Conservation (phyloP, 2,888 invertebrate genomes). For the Caenorhabditis sp. region DNA sequence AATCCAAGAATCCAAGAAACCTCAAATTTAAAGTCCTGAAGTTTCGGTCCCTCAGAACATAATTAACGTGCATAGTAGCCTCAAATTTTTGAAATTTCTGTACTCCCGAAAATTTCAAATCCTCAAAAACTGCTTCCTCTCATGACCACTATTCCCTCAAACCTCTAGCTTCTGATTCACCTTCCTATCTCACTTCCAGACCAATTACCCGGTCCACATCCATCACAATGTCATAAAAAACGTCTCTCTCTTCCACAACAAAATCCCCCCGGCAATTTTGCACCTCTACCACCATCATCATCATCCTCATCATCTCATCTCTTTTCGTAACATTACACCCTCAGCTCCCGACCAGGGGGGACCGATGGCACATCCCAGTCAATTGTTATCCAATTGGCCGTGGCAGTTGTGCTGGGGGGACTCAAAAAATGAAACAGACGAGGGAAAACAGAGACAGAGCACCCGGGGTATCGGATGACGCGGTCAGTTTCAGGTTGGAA, state of each 20-base stretch:
- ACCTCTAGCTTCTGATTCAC: background rate
- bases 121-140: no score
- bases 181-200: background rate
- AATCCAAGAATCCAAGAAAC: background rate
- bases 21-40: no score
- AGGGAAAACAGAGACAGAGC: background rate
- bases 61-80: no score
- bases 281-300: constrained; percentile 34
- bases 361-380: background rate
- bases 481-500: background rate
- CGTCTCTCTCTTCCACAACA: no score
- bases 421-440: background rate
- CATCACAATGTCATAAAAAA: constrained; percentile 25
- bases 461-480: constrained; percentile 8
- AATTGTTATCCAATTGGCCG: constrained; percentile 29
- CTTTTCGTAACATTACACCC: constrained; percentile 61
- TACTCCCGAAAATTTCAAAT: background rate
- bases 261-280: constrained; percentile 32
- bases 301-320: background rate
- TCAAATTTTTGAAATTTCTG: background rate
- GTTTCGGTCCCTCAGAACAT: no score
- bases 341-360: background rate
- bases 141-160: background rate
- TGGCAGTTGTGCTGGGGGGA: background rate
- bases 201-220: constrained; percentile 8